Conservation (phyloP, 2,888 invertebrate species). For the Thecophora atra region DNA sequence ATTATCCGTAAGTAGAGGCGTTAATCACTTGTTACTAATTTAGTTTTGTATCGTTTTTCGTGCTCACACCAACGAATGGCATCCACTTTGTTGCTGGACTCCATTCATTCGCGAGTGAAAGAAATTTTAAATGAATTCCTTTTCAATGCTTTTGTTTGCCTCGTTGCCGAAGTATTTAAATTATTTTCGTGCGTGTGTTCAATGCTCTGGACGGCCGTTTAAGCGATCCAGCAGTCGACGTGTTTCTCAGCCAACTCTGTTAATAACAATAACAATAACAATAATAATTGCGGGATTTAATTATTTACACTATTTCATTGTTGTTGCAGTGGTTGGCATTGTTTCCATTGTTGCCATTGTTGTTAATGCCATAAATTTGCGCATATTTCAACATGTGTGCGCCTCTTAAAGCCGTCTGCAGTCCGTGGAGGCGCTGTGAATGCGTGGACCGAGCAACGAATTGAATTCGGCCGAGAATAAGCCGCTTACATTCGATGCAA, state of each 20-base stretch:
- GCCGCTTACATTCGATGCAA: not conserved
- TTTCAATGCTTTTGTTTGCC: conserved; percentile 11
- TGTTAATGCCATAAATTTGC: conserved; percentile 47
- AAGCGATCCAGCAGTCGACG: not conserved
- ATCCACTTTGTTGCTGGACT: no score
- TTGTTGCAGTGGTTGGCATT: conserved; percentile 12
- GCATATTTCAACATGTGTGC: conserved; percentile 47
- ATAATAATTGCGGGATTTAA: conserved; percentile 55
- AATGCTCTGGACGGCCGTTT: no score
- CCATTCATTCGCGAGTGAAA: conserved; percentile 13
- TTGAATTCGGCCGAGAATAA: no score
- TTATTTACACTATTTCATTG: conserved; percentile 52
- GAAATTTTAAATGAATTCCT: conserved; percentile 25
- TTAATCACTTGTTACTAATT: conserved; percentile 61
- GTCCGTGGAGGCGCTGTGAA: not conserved
- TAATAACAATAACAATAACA: conserved; percentile 47
- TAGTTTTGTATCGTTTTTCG: conserved; percentile 46
- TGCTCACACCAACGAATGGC: not conserved
- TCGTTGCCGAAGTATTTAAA: conserved; percentile 21
- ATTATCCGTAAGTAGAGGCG: conserved; percentile 44
- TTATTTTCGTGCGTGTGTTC: not conserved
- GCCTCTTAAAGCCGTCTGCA: conserved; percentile 21
- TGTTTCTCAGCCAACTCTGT: conserved; percentile 24
- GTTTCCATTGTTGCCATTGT: conserved; percentile 23
- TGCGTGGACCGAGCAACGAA: no score